Evolutionary conservation across 2,797 vertebrate species (phyloP).

Genomic region (Buceros bicornis): DNA sequence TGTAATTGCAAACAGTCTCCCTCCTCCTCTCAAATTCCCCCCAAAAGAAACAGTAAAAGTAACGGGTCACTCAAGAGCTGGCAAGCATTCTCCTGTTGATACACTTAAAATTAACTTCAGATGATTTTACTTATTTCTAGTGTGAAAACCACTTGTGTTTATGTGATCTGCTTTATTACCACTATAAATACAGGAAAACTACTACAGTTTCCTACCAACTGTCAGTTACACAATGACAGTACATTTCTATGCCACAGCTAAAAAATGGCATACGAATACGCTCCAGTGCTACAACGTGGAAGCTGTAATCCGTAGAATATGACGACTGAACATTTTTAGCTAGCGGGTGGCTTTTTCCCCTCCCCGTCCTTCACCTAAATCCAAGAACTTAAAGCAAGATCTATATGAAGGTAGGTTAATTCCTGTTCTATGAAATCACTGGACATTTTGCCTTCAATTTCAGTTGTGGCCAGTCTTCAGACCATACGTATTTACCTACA

Average conservation of each 20-base stretch:
- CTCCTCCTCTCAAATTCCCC: not conserved
- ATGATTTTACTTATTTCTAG: conserved; percentile 41
- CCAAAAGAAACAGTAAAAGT: not conserved
- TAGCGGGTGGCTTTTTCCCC: fast-evolving
- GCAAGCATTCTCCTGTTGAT: not conserved
- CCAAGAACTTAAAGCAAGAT: not conserved
- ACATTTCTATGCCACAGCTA: not conserved
- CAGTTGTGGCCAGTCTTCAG: not conserved
- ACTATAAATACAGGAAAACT: conserved; percentile 15
- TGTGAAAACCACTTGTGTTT: conserved; percentile 49
- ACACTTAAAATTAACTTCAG: conserved; percentile 32
- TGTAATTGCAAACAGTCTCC: not conserved
- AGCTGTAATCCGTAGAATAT: not conserved
- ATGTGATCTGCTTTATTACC: conserved; percentile 28
- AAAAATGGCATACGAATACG: not conserved
- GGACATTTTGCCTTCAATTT: not conserved
- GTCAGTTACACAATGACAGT: not conserved
- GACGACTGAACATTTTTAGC: not conserved
- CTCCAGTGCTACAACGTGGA: not conserved
- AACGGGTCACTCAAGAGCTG: not conserved
- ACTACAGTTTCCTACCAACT: conserved; percentile 4
- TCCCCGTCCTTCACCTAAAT: not conserved
- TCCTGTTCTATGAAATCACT: not conserved
- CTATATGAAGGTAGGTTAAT: not conserved
- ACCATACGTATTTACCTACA: not conserved